phyloP scores from a whole-genome alignment of 2,797 vertebrate species.

The Jordanella pulchra region DNA sequence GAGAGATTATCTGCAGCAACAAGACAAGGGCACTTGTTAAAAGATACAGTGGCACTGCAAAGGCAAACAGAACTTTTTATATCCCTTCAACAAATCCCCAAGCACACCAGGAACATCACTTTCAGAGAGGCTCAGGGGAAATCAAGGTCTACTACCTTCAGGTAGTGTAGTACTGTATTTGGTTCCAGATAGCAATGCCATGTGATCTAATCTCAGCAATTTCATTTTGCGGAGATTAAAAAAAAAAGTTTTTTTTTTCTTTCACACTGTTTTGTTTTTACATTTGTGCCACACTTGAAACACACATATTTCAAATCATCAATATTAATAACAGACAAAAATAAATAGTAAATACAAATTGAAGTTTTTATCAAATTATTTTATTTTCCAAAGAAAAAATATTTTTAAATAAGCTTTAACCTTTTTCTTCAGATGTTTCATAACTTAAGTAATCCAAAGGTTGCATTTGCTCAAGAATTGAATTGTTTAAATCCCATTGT shows the following conservation, averaged over 20 bases:
- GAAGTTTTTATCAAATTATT: background rate
- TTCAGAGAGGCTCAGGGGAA: background rate
- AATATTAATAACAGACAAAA: background rate
- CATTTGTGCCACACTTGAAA: background rate
- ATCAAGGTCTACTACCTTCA: background rate
- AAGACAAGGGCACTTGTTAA: slow-evolving; percentile 45
- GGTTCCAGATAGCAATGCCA: background rate
- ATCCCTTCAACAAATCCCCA: background rate
- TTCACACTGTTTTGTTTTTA: background rate
- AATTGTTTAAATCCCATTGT: slow-evolving; percentile 33
- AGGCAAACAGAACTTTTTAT: slow-evolving; percentile 18
- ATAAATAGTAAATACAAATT: background rate
- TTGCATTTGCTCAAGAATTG: slow-evolving; percentile 31
- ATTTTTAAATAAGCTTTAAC: background rate
- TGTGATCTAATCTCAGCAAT: background rate
- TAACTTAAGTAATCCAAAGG: slow-evolving; percentile 32
- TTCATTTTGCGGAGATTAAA: background rate
- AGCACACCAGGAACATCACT: slow-evolving; percentile 14
- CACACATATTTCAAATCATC: background rate
- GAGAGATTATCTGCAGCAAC: slow-evolving; percentile 30
- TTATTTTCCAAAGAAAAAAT: background rate
- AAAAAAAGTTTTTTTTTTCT: too few relatives aligned
- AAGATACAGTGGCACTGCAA: slow-evolving; percentile 46
- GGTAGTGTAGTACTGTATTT: background rate
- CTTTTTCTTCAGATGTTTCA: slow-evolving; percentile 16